Percentiles rank a stretch among this genome's conserved stretches.
Evolutionary conservation across 1,140 invertebrate genomes (phyloP).

Genomic region (Brachionus koreanus): DNA sequence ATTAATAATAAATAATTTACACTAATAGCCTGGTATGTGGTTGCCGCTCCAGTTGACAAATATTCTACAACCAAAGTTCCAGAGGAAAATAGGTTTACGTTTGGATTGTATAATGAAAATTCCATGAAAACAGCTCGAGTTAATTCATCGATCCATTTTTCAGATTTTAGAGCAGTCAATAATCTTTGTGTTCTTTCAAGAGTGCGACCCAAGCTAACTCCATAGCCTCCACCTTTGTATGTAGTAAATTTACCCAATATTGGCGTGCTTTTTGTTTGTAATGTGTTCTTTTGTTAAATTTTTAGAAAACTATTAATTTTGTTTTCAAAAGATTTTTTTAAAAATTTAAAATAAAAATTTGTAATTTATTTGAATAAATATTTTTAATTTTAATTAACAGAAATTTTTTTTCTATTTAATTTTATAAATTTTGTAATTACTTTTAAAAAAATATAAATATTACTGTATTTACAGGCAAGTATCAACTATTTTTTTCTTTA

Average conservation of each 20-base stretch:
- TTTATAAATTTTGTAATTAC: too few species aligned
- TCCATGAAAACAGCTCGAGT: conserved; percentile 47
- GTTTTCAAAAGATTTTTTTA: too few species aligned
- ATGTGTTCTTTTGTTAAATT: background rate
- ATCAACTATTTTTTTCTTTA: too few species aligned
- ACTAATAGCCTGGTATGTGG: conserved; percentile 52
- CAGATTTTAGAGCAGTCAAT: conserved; percentile 45
- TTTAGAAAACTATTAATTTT: background rate
- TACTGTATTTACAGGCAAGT: too few species aligned
- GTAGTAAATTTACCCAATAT: conserved; percentile 45
- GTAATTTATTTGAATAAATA: too few species aligned
- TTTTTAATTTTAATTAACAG: too few species aligned
- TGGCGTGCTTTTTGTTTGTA: conserved; percentile 39
- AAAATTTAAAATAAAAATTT: too few species aligned
- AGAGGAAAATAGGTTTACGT: conserved; percentile 47
- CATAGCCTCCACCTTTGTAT: conserved; percentile 54
- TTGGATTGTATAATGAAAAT: conserved; percentile 48
- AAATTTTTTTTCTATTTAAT: too few species aligned
- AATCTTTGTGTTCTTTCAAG: conserved; percentile 15
- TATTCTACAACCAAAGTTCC: conserved; percentile 47
- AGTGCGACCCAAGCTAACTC: conserved; percentile 46
- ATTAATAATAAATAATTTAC: conserved; percentile 46
- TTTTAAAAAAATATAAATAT: too few species aligned
- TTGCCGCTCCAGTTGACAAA: conserved; percentile 48
- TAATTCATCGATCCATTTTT: conserved; percentile 47